These are phyloP conservation scores for Baryphthengus martii DNA, from an alignment of 2,113 vertebrate genomes.

Conservation along the genomic window DNA sequence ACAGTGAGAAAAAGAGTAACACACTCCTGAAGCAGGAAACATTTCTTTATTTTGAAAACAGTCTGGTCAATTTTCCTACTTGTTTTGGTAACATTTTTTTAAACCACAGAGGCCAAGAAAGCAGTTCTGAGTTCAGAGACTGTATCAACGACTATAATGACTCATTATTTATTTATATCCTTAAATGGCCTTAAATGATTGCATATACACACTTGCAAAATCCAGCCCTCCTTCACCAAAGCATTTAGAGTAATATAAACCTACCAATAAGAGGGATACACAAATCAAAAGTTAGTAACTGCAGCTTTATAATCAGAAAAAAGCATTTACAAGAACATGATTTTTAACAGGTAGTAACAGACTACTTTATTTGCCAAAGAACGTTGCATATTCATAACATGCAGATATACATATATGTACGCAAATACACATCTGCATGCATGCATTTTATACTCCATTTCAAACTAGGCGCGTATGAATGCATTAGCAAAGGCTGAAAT, in stretches of 20 bases:
- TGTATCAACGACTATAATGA: background rate
- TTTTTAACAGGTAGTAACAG: background rate
- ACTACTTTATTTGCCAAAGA: background rate
- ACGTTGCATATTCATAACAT: background rate
- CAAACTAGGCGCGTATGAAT: background rate
- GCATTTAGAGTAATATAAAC: no score
- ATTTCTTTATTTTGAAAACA: background rate
- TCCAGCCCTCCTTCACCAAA: background rate
- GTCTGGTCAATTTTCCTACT: background rate
- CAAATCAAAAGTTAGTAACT: background rate
- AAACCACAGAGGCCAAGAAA: background rate
- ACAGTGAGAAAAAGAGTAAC: background rate
- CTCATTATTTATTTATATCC: background rate
- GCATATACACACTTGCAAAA: background rate
- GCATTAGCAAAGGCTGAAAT: background rate
- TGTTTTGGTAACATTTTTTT: background rate
- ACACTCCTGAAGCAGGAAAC: background rate
- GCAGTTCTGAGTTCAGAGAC: background rate
- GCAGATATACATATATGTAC: rapidly evolving
- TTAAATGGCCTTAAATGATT: background rate
- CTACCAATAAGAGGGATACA: background rate
- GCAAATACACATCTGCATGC: background rate
- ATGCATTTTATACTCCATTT: background rate
- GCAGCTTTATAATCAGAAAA: background rate
- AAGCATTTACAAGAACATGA: background rate